Evolutionary conservation across 2,113 vertebrate genomes (phyloP), one percentile per base, ranked within the genome.

Genomic region (Petrocephalus microphthalmus): DNA sequence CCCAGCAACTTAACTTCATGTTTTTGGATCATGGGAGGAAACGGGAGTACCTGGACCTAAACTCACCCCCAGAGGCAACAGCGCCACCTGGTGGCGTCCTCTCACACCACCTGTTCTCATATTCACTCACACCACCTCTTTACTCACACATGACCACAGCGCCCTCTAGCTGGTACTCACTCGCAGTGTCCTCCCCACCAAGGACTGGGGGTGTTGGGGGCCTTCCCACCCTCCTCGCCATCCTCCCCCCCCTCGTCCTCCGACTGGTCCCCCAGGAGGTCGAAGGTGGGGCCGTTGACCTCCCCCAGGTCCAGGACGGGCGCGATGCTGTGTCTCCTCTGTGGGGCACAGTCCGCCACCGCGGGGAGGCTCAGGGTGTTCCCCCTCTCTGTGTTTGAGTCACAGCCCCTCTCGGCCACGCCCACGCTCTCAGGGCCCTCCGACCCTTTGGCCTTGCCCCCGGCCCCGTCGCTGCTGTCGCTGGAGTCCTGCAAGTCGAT

Each of bases 191-290:
- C 92, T 53, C 94, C 95, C 95, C 95, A 95, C 94, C 94, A 94
- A 86, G 94, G 91, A 89, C 92, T 93, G 1, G 60, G 60, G 11
- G 93, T 94, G 89, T 95, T 92, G 42, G 94, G 94, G 53, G 88
- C 93, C 87, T 92, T 94, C 3, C 94, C 93, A 54, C 95, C 95
- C 82, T 96, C 96, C 90, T 95, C 96, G 47, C 93, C 93, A 88
- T 96, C 96, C 2, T 95, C 95, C 86, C 93, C 95, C 0, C 90
- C 95, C 91, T 97, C 96, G 1, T 96, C 96, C 89, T 96, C 96
- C 0, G 96, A 97, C 64, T 96, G 96, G 92, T 96, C 96, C 13
- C 95, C 96, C 87, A 97, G 91, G n/a, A 96, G 94, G 93, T 96
- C 96, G 83, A 96, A 96, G 37, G 94, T 93, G 37, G 95, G 92